A percentile compares a stretch with the other conserved stretches of the same genome.
phyloP scores from a whole-genome alignment of 2,797 vertebrate genomes.

The Scomberomorus guttatus region DNA sequence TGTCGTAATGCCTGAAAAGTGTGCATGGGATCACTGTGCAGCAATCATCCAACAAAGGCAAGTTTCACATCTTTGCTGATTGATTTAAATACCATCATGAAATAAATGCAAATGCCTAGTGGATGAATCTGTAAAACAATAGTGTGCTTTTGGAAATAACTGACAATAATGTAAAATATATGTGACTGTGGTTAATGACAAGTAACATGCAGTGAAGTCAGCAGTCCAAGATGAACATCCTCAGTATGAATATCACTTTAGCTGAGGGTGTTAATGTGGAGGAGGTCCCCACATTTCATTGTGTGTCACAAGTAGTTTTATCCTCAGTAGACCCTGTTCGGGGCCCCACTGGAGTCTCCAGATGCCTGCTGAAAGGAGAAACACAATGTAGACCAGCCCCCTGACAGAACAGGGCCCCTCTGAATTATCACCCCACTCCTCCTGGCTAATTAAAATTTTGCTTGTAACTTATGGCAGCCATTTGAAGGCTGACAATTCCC shows the following conservation, averaged over 20 bases:
- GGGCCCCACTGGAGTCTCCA: slow-evolving; percentile 78
- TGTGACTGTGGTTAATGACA: background rate
- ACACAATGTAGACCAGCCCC: slow-evolving; percentile 86
- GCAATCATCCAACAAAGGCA: background rate
- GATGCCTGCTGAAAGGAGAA: slow-evolving; percentile 84
- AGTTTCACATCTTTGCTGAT: background rate
- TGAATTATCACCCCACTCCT: slow-evolving; percentile 95
- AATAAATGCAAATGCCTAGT: background rate
- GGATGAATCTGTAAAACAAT: slow-evolving; percentile 6
- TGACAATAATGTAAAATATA: background rate
- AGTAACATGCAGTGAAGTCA: slow-evolving; percentile 29
- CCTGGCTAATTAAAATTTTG: slow-evolving; percentile 98
- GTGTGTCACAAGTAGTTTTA: slow-evolving; percentile 77
- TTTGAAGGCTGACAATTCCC: slow-evolving; percentile 88
- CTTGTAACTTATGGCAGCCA: slow-evolving; percentile 98
- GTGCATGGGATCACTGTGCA: background rate
- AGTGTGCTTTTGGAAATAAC: background rate
- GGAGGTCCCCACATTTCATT: slow-evolving; percentile 73
- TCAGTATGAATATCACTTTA: slow-evolving; percentile 68
- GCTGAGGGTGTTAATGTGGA: slow-evolving; percentile 63
- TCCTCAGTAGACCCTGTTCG: slow-evolving; percentile 64
- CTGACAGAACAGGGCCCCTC: slow-evolving; percentile 88
- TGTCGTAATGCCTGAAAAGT: background rate
- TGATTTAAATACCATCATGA: background rate
- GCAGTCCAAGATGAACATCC: slow-evolving; percentile 5